Base-by-base conservation (phyloP, 1,140 invertebrate species). In the Trachelipus rathkii region DNA sequence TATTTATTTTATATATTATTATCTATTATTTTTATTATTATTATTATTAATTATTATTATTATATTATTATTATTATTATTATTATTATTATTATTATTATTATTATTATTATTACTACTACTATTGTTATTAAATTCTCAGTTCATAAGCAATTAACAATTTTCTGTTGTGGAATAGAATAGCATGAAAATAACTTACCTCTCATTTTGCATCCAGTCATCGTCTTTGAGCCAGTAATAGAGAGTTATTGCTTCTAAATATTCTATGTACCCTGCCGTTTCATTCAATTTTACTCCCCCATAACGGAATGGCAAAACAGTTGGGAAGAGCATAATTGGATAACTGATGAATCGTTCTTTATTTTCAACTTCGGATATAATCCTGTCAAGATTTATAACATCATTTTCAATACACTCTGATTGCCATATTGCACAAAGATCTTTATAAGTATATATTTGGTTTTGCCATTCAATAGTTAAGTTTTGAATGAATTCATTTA, bases 371-470 rank as follows among this genome's bases (percentile, higher is more conserved):
- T 92, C 92, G 81, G 90, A 89, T 84, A 95, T 92, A 75, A 93
- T 87, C n/a, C 90, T 88, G 81, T 92, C 90, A 76, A 96, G 85
- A 83, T 93, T 92, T 3, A 96, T 86, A 70, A 96, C 93, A 83
- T 94, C 91, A 84, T 96, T 96, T 78, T 87, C 86, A 83, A 92
- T 94, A 83, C 94, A 96, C 76, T 93, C 87, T 45, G 89, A 88
- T 77, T 92, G 87, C 92, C 92, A 94, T 73, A 88, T 88, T 10
- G 94, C 94, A 87, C 95, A 96, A 50, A 93, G 89, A 82, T 94
- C 89, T 66, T 89, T 86, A 84, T 95, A 95, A 0, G 87, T 90
- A 83, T 89, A 93, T 11, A 85, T 86, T 72, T 83, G 88, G 46
- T 92, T 90, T 79, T 89, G 91, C 60, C 87, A 88, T 0, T 84